phyloP scores from a whole-genome alignment of 2,797 vertebrate species.

The Premnoplex brunnescens region DNA sequence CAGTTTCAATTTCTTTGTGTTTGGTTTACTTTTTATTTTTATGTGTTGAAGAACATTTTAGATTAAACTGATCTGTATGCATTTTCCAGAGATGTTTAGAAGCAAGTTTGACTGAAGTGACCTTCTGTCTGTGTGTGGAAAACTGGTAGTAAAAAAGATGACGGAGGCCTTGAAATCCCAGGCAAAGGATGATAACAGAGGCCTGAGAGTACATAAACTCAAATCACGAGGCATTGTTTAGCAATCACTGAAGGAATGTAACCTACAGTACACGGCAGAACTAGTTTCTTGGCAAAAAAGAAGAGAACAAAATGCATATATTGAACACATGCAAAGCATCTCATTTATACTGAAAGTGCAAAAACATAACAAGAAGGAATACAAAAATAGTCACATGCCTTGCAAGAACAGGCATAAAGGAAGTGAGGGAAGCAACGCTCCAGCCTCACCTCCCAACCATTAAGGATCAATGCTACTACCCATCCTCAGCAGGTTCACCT shows the following conservation, averaged over 20 bases:
- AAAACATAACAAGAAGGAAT: not conserved
- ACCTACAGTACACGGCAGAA: not conserved
- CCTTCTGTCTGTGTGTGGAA: not conserved
- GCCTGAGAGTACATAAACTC: not conserved
- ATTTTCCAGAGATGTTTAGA: not conserved
- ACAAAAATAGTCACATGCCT: not conserved
- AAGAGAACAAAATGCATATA: not conserved
- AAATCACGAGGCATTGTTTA: not conserved
- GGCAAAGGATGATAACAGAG: not conserved
- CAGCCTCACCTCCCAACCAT: not conserved
- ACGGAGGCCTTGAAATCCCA: not conserved
- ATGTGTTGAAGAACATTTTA: not conserved
- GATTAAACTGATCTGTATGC: not conserved
- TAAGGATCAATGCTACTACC: not conserved
- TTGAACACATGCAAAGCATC: accelerated
- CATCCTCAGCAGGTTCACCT: not conserved
- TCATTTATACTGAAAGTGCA: accelerated
- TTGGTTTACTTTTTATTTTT: not conserved
- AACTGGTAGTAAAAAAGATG: not conserved
- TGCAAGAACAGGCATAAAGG: not conserved
- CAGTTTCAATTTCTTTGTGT: not conserved
- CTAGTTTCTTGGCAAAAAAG: not conserved
- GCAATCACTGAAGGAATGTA: not conserved
- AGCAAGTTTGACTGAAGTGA: not conserved
- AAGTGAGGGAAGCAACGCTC: not conserved